Conservation (phyloP, 2,113 vertebrate genomes). For the Tricholaema leucomelas region DNA sequence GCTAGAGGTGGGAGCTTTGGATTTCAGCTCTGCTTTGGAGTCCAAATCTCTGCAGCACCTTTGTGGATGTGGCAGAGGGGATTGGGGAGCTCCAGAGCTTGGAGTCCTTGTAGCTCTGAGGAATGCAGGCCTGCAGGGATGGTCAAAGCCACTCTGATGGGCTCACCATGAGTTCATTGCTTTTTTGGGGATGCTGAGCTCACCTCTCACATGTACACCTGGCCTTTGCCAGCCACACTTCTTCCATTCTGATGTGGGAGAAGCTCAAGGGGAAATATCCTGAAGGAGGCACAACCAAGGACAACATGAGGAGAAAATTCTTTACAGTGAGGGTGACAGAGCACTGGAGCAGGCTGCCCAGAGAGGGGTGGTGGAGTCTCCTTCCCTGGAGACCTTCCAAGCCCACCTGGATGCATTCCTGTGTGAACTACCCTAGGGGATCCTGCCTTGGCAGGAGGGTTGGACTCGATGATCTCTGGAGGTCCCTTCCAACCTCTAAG, state of each 20-base stretch:
- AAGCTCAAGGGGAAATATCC: not conserved
- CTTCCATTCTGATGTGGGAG: not conserved
- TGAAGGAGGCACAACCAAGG: not conserved
- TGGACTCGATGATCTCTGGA: too few relatives aligned
- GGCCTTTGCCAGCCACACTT: fast-evolving
- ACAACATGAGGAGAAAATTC: too few relatives aligned
- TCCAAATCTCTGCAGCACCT: not conserved
- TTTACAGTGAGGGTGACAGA: too few relatives aligned
- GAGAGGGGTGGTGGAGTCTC: too few relatives aligned
- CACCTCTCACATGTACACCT: not conserved
- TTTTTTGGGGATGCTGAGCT: not conserved
- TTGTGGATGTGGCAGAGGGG: not conserved
- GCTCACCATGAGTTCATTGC: not conserved
- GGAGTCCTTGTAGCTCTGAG: fast-evolving
- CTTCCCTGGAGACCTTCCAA: too few relatives aligned
- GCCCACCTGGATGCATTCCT: too few relatives aligned
- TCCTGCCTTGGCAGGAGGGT: too few relatives aligned
- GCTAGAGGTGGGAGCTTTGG: not conserved
- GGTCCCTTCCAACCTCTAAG: too few relatives aligned
- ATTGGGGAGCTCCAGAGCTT: not conserved
- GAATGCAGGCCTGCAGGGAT: fast-evolving
- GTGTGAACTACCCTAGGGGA: too few relatives aligned
- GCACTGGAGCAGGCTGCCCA: too few relatives aligned
- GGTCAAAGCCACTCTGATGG: not conserved
- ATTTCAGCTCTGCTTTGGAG: not conserved